Percentiles rank a stretch among this genome's conserved stretches.
These are phyloP conservation scores for Telenomus remus DNA, from an alignment of 1,140 invertebrate genomes.

Conservation along the genomic window DNA sequence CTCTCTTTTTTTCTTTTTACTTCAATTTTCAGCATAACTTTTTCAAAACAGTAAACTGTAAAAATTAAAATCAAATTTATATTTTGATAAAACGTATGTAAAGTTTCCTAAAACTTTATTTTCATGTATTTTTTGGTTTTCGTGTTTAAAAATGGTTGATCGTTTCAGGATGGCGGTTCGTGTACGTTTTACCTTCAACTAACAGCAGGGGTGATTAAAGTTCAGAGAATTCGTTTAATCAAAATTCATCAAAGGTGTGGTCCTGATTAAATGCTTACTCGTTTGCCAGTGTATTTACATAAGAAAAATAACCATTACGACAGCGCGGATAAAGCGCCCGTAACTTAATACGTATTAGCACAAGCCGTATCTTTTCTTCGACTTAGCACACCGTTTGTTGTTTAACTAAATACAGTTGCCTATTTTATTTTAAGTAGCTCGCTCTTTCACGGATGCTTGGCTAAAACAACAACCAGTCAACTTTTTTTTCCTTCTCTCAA, in stretches of 20 bases:
- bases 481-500: slow-evolving; percentile 3
- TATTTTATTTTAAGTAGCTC: slow-evolving; percentile 13
- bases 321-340: slow-evolving; percentile 19
- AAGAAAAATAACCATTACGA: slow-evolving; percentile 38
- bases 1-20: too few species aligned
- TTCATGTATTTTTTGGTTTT: too few species aligned
- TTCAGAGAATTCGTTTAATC: slow-evolving; percentile 34
- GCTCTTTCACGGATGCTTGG: background rate
- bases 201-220: slow-evolving; percentile 26
- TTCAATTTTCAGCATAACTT: too few species aligned
- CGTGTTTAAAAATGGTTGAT: too few species aligned
- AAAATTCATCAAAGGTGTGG: slow-evolving; percentile 38
- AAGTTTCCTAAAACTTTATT: too few species aligned
- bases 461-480: slow-evolving; percentile 22
- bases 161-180: too few species aligned
- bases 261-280: slow-evolving; percentile 23
- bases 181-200: slow-evolving; percentile 15
- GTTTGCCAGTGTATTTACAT: slow-evolving; percentile 33
- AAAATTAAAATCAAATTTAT: too few species aligned
- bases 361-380: slow-evolving; percentile 22
- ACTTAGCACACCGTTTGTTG: slow-evolving; percentile 22
- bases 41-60: too few species aligned
- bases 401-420: slow-evolving; percentile 16
- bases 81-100: too few species aligned
- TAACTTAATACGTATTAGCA: slow-evolving; percentile 39